Base-by-base conservation (phyloP, 2,113 vertebrate genomes). In the Puntigrus tetrazona region DNA sequence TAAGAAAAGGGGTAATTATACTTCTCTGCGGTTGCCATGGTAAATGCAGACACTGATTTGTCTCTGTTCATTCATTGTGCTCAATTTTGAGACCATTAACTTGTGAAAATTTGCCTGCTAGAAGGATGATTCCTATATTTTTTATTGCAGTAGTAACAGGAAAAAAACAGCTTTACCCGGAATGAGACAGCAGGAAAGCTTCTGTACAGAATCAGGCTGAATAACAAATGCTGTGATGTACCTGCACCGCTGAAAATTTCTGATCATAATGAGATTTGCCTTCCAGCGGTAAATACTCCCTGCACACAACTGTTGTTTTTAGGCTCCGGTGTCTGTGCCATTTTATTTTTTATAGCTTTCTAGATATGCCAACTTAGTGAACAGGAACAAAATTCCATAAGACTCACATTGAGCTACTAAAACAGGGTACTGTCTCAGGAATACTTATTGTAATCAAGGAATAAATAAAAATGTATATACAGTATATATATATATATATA, bases 1-100 rank as follows among this genome's bases (percentile, higher is more conserved):
- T 82, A 82, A 55, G 47, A 82, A 82, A 55, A 41, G 80, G 29
- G 29, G 20, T 82, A 72, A 82, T 82, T 70, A 82, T 38, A 72
- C 29, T 38, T 18, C 43, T 82, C 18, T 18, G 20, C 11, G 43
- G 80, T 82, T 82, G 65, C 80, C 63, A 70, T 82, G 80, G 80
- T 10, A 67, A 79, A 65, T 65, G 14, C 22, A 79, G 52, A 57
- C 52, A n/a, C 50, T 25, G 34, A 38, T 78, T 78, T n/a, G 31
- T 45, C 78, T 50, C 10, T 13, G 38, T 45, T 65, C 57, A 65
- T 45, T 65, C 38, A 63, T 27, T 6, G 78, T 14, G 72, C 72
- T 65, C 57, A 65, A 45, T 79, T 79, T 38, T 41, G 38, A 63
- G 78, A 63, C 38, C 57, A 22, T 27, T 27, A 61, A 38, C 34